Evolutionary conservation across 1,140 invertebrate species (phyloP), one percentile per base, ranked within the genome.

Genomic region (Chelonus insularis): DNA sequence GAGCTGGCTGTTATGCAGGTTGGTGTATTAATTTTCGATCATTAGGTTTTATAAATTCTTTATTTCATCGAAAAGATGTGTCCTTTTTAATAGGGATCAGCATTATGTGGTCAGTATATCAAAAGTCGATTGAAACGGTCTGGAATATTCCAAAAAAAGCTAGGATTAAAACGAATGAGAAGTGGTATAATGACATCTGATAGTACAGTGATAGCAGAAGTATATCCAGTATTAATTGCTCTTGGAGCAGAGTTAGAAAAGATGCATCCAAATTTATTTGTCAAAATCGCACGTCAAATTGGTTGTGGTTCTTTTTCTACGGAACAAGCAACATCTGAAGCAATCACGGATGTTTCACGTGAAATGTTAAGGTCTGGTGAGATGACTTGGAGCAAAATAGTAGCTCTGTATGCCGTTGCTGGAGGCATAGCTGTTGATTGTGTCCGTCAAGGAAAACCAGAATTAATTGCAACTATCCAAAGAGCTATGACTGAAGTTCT

Each of bases 381-480:
- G 48, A 84, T 88, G 29, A 88, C 83, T 0, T 90, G 88, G 88
- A 84, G 85, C 34, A 87, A 88, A 75, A 83, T 91, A 12, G 84
- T 89, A 1, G 86, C 89, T 0, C 70, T 91, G 14, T 89, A 86
- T 72, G 86, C 87, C 4, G 81, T 91, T 6, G 86, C 88, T 6
- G 88, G 87, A 1, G 88, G 87, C 0, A 76, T 91, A 1, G 88
- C 88, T 0, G 85, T 89, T 0, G 89, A 91, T 64, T 89, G 86
- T 69, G 87, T 90, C 1, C 79, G 84, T 1, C 85, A 86, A 68
- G 86, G 86, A 2, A 86, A 87, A 72, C 83, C 83, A 1, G 88
- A 90, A 61, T 86, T 85, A 67, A 72, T 90, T 14, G 80, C 84
- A n/a, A 81, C 80, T 20, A 77, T 91, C 29, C 75, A 62, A 74